A percentile compares a stretch with the other conserved stretches of the same genome.
phyloP scores from a whole-genome alignment of 2,113 vertebrate species.

The Apeltes quadracus region DNA sequence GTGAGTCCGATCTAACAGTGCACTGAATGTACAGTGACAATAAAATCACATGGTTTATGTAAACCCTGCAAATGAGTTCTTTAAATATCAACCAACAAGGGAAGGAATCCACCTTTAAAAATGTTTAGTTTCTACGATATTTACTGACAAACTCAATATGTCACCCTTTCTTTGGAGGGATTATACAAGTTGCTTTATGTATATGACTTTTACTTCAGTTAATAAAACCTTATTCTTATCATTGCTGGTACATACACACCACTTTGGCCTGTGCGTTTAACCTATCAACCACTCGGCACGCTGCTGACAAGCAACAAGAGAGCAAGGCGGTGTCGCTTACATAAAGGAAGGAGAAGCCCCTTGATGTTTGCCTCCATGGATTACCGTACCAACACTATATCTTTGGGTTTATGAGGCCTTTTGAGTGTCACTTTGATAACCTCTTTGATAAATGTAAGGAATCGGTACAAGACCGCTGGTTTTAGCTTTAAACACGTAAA shows the following conservation, averaged over 20 bases:
- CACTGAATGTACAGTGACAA: slow-evolving; percentile 80
- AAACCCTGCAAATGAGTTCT: slow-evolving; percentile 47
- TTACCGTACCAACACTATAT: background rate
- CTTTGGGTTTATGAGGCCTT: background rate
- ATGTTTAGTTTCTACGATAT: background rate
- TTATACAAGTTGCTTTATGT: background rate
- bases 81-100: background rate
- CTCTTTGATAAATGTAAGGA: background rate
- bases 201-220: background rate
- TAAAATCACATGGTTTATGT: slow-evolving; percentile 80
- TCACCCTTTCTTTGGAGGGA: background rate
- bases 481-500: background rate
- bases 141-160: background rate
- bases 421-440: background rate
- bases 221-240: background rate
- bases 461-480: background rate
- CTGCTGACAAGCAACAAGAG: background rate
- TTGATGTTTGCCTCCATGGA: background rate
- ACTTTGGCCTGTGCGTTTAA: background rate
- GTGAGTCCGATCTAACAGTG: slow-evolving; percentile 71
- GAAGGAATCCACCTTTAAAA: background rate
- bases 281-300: background rate
- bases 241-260: background rate
- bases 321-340: background rate
- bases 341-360: background rate